These are phyloP conservation scores for Drosophila gunungcola DNA, from an alignment of 1,140 invertebrate species.

Conservation along the genomic window DNA sequence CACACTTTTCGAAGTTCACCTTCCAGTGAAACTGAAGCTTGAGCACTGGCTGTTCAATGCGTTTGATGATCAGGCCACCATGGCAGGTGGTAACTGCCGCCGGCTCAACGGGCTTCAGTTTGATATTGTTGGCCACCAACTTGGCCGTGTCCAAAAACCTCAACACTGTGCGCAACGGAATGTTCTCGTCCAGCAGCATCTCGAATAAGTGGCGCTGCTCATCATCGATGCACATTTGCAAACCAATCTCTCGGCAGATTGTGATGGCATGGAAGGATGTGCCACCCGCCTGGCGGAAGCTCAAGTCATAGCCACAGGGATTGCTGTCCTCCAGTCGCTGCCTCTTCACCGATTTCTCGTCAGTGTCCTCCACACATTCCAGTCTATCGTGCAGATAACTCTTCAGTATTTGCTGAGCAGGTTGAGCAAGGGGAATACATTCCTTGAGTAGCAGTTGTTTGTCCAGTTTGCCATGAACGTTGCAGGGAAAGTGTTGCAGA, in stretches of 20 bases:
- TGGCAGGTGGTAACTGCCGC: not conserved
- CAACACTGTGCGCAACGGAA: constrained; percentile 45
- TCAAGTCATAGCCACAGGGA: constrained; percentile 38
- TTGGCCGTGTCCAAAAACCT: constrained; percentile 55
- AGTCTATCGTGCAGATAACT: constrained; percentile 65
- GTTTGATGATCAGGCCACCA: constrained; percentile 48
- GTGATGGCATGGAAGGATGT: constrained; percentile 79
- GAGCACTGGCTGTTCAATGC: constrained; percentile 43
- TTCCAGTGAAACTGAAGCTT: constrained; percentile 80
- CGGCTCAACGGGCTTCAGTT: constrained; percentile 52
- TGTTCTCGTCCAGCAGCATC: constrained; percentile 51
- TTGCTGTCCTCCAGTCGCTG: constrained; percentile 23
- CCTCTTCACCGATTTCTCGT: constrained; percentile 23
- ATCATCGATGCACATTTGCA: constrained; percentile 55
- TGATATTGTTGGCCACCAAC: constrained; percentile 56
- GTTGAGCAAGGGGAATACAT: constrained; percentile 52
- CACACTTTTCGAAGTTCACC: constrained; percentile 86
- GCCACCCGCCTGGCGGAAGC: constrained; percentile 69
- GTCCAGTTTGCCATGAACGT: constrained; percentile 85
- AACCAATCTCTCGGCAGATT: constrained; percentile 62
- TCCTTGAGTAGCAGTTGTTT: constrained; percentile 53
- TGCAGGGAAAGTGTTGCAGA: constrained; percentile 85
- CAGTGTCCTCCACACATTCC: constrained; percentile 47
- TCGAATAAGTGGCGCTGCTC: constrained; percentile 62
- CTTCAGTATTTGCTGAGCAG: constrained; percentile 60